Conservation (phyloP, 2,797 vertebrate genomes). For the Aeoliscus strigatus region DNA sequence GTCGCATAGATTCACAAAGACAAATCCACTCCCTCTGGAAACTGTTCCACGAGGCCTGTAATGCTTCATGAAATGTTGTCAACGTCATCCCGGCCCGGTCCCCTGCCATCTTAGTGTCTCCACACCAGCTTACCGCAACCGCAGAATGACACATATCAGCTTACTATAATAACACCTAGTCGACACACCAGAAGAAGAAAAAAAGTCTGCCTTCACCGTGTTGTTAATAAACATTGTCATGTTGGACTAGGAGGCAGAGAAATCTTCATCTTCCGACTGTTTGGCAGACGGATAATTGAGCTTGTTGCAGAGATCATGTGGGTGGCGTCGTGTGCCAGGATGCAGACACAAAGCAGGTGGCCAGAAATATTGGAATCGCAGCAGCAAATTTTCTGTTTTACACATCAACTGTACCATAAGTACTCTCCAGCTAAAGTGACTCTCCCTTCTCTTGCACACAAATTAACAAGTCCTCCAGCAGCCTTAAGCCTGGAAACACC, state of each 20-base stretch:
- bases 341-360: too few relatives aligned
- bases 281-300: too few relatives aligned
- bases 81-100: conserved; percentile 31
- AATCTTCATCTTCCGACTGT: conserved; percentile 32
- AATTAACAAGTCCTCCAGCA: conserved; percentile 55
- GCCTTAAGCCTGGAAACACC: conserved; percentile 61
- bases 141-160: conserved; percentile 56
- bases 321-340: conserved; percentile 32
- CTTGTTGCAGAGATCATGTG: too few relatives aligned
- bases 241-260: conserved; percentile 21
- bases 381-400: conserved; percentile 15
- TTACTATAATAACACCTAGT: conserved; percentile 59
- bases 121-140: conserved; percentile 44
- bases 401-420: conserved; percentile 15
- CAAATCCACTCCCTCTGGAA: conserved; percentile 14
- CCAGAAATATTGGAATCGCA: conserved; percentile 10
- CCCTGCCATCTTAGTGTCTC: conserved; percentile 69
- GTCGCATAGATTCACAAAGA: conserved; percentile 3
- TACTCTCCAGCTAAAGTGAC: conserved; percentile 21
- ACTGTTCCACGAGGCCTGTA: conserved; percentile 12
- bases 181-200: conserved; percentile 8
- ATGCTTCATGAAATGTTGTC: conserved; percentile 37
- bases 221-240: conserved; percentile 49
- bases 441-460: conserved; percentile 27
- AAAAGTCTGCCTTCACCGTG: too few relatives aligned